Evolutionary conservation across 2,113 vertebrate species (phyloP).

Genomic region (Nycticebus coucang): DNA sequence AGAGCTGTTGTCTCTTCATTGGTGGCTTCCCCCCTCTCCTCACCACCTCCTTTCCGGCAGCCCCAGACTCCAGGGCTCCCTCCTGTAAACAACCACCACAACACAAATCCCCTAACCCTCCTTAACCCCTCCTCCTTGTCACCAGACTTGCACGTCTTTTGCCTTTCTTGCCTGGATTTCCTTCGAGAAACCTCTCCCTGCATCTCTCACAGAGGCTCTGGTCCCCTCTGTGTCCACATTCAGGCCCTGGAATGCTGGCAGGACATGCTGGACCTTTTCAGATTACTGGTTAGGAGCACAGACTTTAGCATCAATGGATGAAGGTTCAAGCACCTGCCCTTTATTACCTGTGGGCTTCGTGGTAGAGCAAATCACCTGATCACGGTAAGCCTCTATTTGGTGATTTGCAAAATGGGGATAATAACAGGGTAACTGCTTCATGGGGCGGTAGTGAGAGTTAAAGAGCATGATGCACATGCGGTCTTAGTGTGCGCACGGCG

Average conservation of each 20-base stretch:
- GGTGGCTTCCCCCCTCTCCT: background rate
- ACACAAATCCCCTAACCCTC: background rate
- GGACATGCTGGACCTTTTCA: background rate
- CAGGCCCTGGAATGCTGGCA: background rate
- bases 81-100: background rate
- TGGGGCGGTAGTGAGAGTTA: background rate
- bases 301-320: background rate
- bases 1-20: background rate
- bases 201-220: background rate
- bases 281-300: accelerated
- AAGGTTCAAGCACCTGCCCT: background rate
- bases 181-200: background rate
- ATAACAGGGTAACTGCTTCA: background rate
- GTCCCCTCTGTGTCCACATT: background rate
- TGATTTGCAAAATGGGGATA: background rate
- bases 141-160: background rate
- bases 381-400: background rate
- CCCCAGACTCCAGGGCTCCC: background rate
- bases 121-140: background rate
- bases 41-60: too few relatives aligned
- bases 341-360: background rate
- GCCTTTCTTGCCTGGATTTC: background rate
- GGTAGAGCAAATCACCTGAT: background rate
- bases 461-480: background rate
- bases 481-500: background rate